These are phyloP conservation scores for Microcebus tavaratra DNA, from an alignment of 2,113 vertebrate species.

Conservation along the genomic window DNA sequence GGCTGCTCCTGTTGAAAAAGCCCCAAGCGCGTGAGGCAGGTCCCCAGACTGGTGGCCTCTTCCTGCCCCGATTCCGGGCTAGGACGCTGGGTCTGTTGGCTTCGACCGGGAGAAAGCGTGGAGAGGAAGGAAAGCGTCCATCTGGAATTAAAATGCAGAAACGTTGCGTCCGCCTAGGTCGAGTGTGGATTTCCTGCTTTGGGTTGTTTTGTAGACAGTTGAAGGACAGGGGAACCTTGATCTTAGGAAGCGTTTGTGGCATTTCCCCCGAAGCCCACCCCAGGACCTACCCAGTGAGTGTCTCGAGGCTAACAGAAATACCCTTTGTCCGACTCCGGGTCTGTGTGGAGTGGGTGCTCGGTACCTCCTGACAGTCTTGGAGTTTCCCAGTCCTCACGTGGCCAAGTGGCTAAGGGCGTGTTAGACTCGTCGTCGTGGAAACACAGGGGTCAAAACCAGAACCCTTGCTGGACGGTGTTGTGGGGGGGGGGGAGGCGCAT, in stretches of 20 bases:
- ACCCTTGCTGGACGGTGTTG: accelerated
- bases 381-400: background rate
- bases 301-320: accelerated
- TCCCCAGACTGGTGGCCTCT: accelerated
- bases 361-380: background rate
- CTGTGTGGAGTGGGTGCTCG: too few relatives aligned
- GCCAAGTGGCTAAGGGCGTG: background rate
- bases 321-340: background rate
- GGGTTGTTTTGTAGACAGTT: background rate
- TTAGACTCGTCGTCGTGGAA: background rate
- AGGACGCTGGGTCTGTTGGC: background rate
- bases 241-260: background rate
- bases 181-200: background rate
- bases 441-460: background rate
- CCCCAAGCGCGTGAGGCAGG: accelerated
- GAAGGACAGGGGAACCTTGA: background rate
- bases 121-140: background rate
- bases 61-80: accelerated
- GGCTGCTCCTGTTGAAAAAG: background rate
- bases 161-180: accelerated
- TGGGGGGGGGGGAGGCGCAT: accelerated
- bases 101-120: background rate
- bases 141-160: background rate
- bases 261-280: background rate
- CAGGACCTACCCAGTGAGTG: accelerated